Conservation (phyloP, 2,888 invertebrate genomes). For the Trichacis sp. region DNA sequence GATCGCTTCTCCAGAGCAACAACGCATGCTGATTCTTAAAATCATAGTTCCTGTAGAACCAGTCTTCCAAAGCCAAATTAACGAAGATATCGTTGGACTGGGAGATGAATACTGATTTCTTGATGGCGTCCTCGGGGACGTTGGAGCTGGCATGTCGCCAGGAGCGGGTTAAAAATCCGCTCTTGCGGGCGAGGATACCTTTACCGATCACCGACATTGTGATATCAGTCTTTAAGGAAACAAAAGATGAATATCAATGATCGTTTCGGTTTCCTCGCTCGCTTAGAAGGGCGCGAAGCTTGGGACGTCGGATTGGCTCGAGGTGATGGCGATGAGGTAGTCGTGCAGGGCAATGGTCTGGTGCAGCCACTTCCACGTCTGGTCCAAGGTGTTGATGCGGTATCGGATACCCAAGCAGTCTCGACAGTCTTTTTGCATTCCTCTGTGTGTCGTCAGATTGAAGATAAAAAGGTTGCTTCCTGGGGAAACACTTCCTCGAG, state of each 20-base stretch:
- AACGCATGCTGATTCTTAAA: slow-evolving; percentile 86
- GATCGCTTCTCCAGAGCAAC: slow-evolving; percentile 93
- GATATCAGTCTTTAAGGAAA: no score
- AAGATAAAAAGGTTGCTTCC: slow-evolving; percentile 41
- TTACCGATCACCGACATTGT: slow-evolving; percentile 19
- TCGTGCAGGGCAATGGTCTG: slow-evolving; percentile 90
- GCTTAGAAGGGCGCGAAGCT: slow-evolving; percentile 5
- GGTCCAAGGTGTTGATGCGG: slow-evolving; percentile 89
- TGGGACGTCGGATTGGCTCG: slow-evolving; percentile 77
- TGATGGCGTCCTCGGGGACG: slow-evolving; percentile 71
- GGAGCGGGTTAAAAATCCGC: background rate
- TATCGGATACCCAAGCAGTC: slow-evolving; percentile 90
- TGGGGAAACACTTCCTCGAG: background rate
- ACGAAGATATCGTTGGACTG: slow-evolving; percentile 91
- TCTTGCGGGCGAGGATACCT: background rate
- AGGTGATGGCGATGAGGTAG: slow-evolving; percentile 84
- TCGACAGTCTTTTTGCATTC: slow-evolving; percentile 78
- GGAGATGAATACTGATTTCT: slow-evolving; percentile 91
- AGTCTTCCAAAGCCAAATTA: slow-evolving; percentile 96
- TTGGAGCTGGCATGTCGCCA: slow-evolving; percentile 6
- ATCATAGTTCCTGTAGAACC: slow-evolving; percentile 91
- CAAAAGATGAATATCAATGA: no score
- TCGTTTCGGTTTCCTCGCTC: no score
- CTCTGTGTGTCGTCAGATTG: slow-evolving; percentile 67
- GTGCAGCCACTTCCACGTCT: slow-evolving; percentile 96